phyloP scores from a whole-genome alignment of 2,797 vertebrate species.

The Acanthornis magna region DNA sequence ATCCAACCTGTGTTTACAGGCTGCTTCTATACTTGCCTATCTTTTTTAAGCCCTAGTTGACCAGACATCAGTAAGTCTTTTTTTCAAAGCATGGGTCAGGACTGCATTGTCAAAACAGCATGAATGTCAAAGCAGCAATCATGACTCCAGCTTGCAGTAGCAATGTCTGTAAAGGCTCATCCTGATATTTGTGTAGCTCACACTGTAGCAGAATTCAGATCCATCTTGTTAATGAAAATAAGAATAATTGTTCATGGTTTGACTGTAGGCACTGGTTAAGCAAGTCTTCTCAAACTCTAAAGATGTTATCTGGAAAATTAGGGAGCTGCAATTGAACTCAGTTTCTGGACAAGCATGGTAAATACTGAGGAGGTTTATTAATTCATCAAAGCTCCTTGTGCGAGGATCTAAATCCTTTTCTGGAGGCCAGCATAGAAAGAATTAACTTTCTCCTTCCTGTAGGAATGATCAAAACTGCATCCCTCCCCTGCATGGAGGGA shows the following conservation, averaged over 20 bases:
- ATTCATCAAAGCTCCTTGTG: conserved; percentile 3
- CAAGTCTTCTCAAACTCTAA: conserved; percentile 46
- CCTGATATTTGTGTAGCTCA: not conserved
- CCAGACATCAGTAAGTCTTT: not conserved
- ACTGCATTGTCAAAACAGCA: not conserved
- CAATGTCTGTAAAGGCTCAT: not conserved
- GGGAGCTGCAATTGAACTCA: not conserved
- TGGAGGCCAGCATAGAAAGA: not conserved
- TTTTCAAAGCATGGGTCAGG: not conserved
- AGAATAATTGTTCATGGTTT: conserved; percentile 30
- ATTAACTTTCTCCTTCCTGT: conserved; percentile 4
- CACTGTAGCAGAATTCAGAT: conserved; percentile 13
- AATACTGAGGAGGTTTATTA: conserved; percentile 28
- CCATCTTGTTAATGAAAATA: conserved; percentile 21
- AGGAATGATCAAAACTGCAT: conserved; percentile 16
- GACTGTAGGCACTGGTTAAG: conserved; percentile 34
- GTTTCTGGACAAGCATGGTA: conserved; percentile 40
- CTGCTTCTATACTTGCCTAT: not conserved
- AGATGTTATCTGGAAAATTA: conserved; percentile 62
- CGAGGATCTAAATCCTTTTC: conserved; percentile 19
- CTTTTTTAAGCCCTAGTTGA: not conserved
- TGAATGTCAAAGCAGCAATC: not conserved
- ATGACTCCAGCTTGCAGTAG: not conserved
- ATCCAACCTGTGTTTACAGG: not conserved
- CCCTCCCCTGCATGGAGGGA: not conserved